A percentile compares a stretch with the other conserved stretches of the same genome.
Evolutionary conservation across 2,113 vertebrate genomes (phyloP).

Genomic region (Ochotona curzoniae): DNA sequence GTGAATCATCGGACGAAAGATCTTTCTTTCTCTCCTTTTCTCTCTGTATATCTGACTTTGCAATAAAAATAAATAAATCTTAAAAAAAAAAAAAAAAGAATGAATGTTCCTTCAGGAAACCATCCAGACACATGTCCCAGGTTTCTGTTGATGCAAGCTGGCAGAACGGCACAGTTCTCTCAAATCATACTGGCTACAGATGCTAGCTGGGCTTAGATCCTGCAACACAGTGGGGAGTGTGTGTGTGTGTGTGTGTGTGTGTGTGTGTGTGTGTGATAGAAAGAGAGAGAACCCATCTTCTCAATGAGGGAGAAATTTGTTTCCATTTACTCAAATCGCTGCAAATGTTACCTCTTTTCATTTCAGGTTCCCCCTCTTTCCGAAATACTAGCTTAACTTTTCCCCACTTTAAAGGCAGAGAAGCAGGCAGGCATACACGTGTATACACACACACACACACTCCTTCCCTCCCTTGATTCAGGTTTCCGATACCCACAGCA

Average conservation of each 20-base stretch:
- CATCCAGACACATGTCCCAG: neutral
- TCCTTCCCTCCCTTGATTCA: too few species aligned
- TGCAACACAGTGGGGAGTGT: neutral
- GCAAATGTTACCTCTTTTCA: neutral
- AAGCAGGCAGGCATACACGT: too few species aligned
- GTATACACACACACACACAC: too few species aligned
- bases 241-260: too few species aligned
- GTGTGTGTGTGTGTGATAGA: too few species aligned
- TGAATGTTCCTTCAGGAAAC: neutral
- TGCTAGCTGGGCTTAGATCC: neutral
- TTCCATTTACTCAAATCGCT: neutral
- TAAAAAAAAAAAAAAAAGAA: too few species aligned
- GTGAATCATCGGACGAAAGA: too few species aligned
- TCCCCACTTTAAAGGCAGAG: neutral
- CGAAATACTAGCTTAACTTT: neutral
- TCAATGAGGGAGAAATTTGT: neutral
- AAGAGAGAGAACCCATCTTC: neutral
- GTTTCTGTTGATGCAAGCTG: conserved; percentile 22
- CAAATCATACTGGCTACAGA: neutral
- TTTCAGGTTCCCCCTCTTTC: neutral
- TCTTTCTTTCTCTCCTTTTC: too few species aligned
- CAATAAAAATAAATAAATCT: too few species aligned
- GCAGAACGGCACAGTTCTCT: neutral
- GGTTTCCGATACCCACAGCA: too few species aligned
- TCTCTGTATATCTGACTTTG: too few species aligned